Base-by-base conservation (phyloP, 2,888 invertebrate genomes). In the Heliconius erato region DNA sequence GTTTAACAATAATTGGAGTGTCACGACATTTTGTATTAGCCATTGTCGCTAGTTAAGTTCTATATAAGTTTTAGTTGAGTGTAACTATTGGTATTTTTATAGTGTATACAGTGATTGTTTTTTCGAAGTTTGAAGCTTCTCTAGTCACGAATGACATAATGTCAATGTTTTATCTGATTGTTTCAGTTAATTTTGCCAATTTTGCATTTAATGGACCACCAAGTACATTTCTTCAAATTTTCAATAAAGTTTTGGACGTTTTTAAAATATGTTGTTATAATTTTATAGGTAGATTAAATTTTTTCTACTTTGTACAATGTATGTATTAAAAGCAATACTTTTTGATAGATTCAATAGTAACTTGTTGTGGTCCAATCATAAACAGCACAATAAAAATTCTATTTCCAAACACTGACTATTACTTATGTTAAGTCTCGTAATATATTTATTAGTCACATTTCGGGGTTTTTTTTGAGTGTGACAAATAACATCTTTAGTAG, bases 81-180 rank as follows among this genome's bases (percentile, higher is more conserved):
- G 76, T 81, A 88, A 89, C 88, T 91, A 86, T 87, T 88, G 87
- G 86, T 90, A 89, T 89, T 92, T 88, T 89, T 89, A 89, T 89
- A 91, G 87, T 89, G 82, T 82, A 82, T 89, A 88, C 87, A 89
- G 88, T 91, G 90, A 91, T 91, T 92, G 91, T 86, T 92, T 91
- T 88, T 88, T 84, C 85, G 87, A 87, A 91, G 90, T 91, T 90
- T 86, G 86, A 89, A 87, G 87, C 91, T 91, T 90, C 89, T 94
- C 95, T 94, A 95, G 95, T 95, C 95, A 94, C 89, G 88, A 87
- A 88, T 85, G 91, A 92, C 90, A 90, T 88, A 86, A 88, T 89
- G 89, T 92, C 90, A 91, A 89, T 81, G 68, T 74, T 79, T 81
- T 83, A 72, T 40, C 79, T 54, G 6, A 71, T 71, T 76, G 26